Evolutionary conservation across 1,140 invertebrate species (phyloP), one percentile per base, ranked within the genome.

Genomic region (Coptotermes formosanus): DNA sequence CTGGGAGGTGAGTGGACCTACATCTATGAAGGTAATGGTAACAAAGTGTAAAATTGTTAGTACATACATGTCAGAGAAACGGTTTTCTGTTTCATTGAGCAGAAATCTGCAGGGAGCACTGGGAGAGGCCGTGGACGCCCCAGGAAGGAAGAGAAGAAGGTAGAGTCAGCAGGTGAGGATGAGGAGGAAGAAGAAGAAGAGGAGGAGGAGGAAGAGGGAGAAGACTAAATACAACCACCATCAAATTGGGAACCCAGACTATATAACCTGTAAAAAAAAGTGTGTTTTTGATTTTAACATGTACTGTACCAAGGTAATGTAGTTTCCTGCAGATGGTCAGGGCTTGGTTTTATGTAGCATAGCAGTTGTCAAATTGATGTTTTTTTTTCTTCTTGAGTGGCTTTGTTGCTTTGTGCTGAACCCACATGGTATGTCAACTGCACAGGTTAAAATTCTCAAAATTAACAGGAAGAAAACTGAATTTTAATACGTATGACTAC

Each of bases 61-160:
- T 48, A 16, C 45, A 48, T 12, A 7, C 14, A 48, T 48, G 45
- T 6, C 45, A 48, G 45, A 12, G 38, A 48, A 48, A 48, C 16
- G 8, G 11, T n/a, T 19, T 38, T 75, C 14, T 85, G 55, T 64
- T 43, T n/a, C 11, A n/a, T 45, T 52, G 12, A 83, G 86, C 48
- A 86, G 86, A 86, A 83, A 45, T 25, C 86, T 21, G 30, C 82
- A 23, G 82, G 32, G 14, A 81, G 85, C 21, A 85, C 90, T 23
- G 89, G 89, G 52, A 89, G 91, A 84, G 91, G 91, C 38, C 91
- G 91, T 87, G 91, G 91, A n/a, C 89, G 91, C 88, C 90, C 91
- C 82, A 90, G 91, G 87, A 92, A 92, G 87, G 90, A 91, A 88
- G 91, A 92, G 88, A 91, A 92, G 75, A 92, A 92, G 89, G 90